Conservation (phyloP, 2,113 vertebrate genomes). For the Apteryx mantelli region DNA sequence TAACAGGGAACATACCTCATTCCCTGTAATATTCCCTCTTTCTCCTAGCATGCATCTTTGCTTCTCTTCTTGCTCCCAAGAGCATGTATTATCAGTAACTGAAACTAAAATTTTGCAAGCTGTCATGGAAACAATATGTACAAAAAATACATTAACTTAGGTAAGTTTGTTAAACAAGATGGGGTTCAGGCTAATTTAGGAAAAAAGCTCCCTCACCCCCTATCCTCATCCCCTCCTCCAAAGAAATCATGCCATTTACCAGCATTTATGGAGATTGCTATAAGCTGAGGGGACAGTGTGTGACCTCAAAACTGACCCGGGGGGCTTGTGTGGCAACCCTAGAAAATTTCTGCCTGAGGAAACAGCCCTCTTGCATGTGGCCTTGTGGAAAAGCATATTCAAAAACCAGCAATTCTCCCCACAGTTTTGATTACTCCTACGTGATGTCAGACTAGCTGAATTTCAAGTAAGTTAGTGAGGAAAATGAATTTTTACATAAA, state of each 20-base stretch:
- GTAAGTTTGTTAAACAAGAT: background rate
- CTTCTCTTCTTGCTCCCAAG: background rate
- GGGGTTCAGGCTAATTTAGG: background rate
- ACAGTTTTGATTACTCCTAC: background rate
- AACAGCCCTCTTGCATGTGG: background rate
- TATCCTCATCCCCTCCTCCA: background rate
- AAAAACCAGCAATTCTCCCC: background rate
- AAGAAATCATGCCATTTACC: background rate
- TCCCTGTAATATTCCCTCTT: background rate
- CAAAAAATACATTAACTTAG: background rate
- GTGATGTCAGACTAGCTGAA: background rate
- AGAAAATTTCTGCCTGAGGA: background rate
- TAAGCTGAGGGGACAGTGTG: background rate
- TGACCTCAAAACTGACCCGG: background rate
- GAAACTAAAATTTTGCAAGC: background rate
- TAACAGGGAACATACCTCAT: background rate
- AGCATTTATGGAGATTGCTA: background rate
- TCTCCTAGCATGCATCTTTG: background rate
- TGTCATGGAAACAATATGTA: background rate
- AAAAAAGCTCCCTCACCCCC: background rate
- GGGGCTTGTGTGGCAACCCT: background rate
- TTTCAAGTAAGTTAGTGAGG: background rate
- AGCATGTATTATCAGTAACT: background rate
- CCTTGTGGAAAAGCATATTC: background rate
- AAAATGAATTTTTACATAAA: background rate